Base-by-base conservation (phyloP, 2,888 invertebrate species). In the Drosophila meridionalis region DNA sequence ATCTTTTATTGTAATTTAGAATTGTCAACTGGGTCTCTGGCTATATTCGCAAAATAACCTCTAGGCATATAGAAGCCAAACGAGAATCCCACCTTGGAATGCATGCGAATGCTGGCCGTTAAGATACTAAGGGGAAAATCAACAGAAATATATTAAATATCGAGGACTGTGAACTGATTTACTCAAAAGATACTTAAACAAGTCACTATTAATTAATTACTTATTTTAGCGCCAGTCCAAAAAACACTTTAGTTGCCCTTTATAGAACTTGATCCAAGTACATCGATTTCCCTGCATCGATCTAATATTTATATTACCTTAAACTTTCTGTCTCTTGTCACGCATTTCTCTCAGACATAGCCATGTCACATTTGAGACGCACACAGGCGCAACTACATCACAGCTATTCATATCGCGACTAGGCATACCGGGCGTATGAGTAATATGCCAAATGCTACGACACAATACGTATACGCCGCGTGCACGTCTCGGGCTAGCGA, bases 401-500 rank as follows among this genome's bases (percentile, higher is more conserved):
- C 48, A 63, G 63, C 56, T 55, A 73, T 50, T 58, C 55, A 48
- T 62, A 64, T 38, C 55, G 32, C 57, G 14, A 34, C 59, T 36
- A 30, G 48, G 70, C 67, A 85, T 76, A 62, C 87, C 81, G 64
- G 69, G 82, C 76, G 83, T 81, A 87, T 87, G 87, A 87, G 89
- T 87, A 87, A 87, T 87, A 71, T 58, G 42, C 55, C 59, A 70
- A 66, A 61, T 64, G 70, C 87, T 84, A 73, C 80, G 84, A 78
- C 76, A 78, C 63, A 74, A 76, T 69, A 88, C 83, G 84, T 78
- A 87, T 84, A 87, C 83, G 82, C 80, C 76, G 62, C 80, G 73
- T 80, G 76, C 40, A 64, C 62, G 67, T 40, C 66, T 48, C 53
- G 38, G 43, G 58, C 28, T 20, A 42, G 26, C 66, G 58, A 53